Evolutionary conservation across 1,140 invertebrate species (phyloP).

Genomic region (Ylistrum balloti): DNA sequence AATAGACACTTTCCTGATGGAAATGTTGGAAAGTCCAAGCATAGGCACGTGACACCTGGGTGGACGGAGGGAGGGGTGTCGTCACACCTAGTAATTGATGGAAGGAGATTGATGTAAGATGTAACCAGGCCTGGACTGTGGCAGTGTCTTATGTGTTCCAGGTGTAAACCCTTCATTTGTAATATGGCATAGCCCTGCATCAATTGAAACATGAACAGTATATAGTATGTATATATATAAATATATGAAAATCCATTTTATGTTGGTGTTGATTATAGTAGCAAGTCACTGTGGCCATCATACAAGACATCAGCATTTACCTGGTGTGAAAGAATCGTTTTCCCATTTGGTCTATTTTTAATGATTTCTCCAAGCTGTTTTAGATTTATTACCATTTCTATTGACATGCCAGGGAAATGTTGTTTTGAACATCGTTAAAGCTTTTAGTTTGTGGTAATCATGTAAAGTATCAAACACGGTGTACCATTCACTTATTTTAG

Average conservation of each 20-base stretch:
- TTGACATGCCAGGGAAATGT: not conserved
- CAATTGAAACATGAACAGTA: not conserved
- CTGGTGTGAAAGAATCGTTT: not conserved
- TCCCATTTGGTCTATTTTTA: not conserved
- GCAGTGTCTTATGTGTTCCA: not conserved
- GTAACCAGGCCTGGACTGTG: not conserved
- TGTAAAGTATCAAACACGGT: not conserved
- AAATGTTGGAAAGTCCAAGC: conserved; percentile 86
- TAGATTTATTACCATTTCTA: not conserved
- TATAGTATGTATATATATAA: not conserved
- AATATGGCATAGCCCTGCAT: not conserved
- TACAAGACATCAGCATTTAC: not conserved
- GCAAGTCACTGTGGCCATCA: conserved; percentile 23
- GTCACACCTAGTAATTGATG: not conserved
- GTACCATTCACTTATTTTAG: not conserved
- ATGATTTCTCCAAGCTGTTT: conserved; percentile 28
- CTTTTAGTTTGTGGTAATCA: not conserved
- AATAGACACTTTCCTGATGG: conserved; percentile 84
- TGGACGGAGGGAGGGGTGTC: not conserved
- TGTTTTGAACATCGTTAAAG: not conserved
- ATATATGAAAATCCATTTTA: not conserved
- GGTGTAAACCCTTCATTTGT: not conserved
- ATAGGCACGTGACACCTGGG: not conserved
- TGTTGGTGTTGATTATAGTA: conserved; percentile 8
- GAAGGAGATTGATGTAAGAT: not conserved